Evolutionary conservation across 2,888 invertebrate genomes (phyloP).

Genomic region (Tetrapedia diversipes): DNA sequence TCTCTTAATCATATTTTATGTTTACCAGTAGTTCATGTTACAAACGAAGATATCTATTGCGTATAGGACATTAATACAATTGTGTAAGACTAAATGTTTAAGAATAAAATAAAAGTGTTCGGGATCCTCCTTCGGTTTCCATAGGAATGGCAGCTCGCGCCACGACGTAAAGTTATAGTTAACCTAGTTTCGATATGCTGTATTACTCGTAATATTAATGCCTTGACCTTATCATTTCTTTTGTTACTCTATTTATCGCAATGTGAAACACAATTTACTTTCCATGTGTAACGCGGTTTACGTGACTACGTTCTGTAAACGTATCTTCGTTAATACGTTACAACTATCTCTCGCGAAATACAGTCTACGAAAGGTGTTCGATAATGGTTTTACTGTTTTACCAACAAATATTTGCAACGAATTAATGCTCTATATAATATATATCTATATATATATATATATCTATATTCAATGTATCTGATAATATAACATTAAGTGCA

Average conservation of each 20-base stretch:
- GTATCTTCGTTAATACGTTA: constrained; percentile 17
- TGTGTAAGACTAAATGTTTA: background rate
- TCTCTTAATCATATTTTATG: too few relatives aligned
- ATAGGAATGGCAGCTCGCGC: constrained; percentile 21
- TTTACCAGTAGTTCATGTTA: too few relatives aligned
- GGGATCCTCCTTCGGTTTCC: constrained; percentile 24
- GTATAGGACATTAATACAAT: background rate
- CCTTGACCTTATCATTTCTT: constrained; percentile 52
- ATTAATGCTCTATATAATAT: constrained; percentile 5
- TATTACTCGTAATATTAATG: constrained; percentile 57
- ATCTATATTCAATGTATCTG: background rate
- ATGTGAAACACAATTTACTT: constrained; percentile 69
- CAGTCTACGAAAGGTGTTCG: constrained; percentile 53
- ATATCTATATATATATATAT: constrained; percentile 7
- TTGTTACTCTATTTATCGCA: constrained; percentile 54
- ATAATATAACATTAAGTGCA: constrained; percentile 9
- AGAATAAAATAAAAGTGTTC: background rate
- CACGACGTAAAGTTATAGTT: constrained; percentile 34
- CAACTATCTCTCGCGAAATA: constrained; percentile 20
- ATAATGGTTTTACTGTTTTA: constrained; percentile 3
- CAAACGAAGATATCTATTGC: background rate
- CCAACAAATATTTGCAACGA: background rate
- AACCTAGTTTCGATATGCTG: constrained; percentile 58
- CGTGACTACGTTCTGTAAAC: constrained; percentile 50
- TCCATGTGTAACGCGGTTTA: constrained; percentile 48